Evolutionary conservation across 1,140 invertebrate genomes (phyloP).

Genomic region (Hypothenemus hampei): DNA sequence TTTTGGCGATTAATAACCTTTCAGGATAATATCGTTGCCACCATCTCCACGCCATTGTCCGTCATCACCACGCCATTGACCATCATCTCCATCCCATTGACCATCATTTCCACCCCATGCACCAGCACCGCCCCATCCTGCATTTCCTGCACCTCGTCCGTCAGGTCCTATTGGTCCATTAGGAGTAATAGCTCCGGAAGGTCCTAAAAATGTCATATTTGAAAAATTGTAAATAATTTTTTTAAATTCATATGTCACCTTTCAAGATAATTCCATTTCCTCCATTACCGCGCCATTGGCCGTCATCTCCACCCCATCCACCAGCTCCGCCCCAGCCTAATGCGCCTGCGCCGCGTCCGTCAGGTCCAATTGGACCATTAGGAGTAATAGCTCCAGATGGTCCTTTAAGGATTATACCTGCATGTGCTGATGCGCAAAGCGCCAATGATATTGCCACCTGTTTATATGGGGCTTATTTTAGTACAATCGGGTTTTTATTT

Average conservation of each 20-base stretch:
- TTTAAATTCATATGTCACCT: neutral
- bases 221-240: neutral
- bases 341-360: conserved; percentile 21
- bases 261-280: neutral
- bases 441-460: conserved; percentile 29
- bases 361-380: conserved; percentile 30
- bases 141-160: conserved; percentile 21
- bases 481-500: neutral
- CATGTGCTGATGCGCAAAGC: conserved; percentile 15
- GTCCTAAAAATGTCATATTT: neutral
- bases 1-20: conserved; percentile 13
- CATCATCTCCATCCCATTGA: conserved; percentile 16
- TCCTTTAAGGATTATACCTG: conserved; percentile 24
- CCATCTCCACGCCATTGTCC: conserved; percentile 14
- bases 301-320: neutral
- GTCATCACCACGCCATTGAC: conserved; percentile 12
- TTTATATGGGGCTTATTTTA: too few species aligned
- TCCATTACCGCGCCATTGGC: neutral
- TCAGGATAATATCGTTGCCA: conserved; percentile 13
- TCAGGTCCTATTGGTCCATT: conserved; percentile 31
- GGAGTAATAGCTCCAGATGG: conserved; percentile 30
- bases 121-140: conserved; percentile 11
- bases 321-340: conserved; percentile 12
- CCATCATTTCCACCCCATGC: neutral
- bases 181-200: conserved; percentile 29